Conservation (phyloP, 2,888 invertebrate species). For the Leptogaster cylindrica region DNA sequence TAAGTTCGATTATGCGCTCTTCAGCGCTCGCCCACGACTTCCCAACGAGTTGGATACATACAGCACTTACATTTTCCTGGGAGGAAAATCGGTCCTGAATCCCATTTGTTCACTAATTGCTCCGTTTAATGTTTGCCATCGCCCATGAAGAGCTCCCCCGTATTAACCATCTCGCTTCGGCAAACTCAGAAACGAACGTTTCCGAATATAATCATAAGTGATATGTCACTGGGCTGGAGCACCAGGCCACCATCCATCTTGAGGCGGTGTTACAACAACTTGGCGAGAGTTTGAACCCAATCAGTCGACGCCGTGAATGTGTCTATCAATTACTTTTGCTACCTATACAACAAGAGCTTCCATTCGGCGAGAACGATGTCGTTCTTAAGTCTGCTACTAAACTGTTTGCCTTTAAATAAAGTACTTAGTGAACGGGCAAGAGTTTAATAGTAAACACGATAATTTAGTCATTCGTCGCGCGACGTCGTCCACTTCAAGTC, state of each 20-base stretch:
- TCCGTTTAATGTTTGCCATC: constrained; percentile 28
- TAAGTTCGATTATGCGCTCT: constrained; percentile 18
- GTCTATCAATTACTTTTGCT: constrained; percentile 12
- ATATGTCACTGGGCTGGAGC: constrained; percentile 37
- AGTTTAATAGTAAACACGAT: constrained; percentile 37
- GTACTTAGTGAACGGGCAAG: constrained; percentile 25
- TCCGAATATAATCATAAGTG: constrained; percentile 20
- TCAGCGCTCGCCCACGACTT: constrained; percentile 14
- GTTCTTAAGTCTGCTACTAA: constrained; percentile 34
- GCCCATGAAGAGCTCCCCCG: constrained; percentile 24
- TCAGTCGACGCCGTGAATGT: neutral
- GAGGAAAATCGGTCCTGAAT: constrained; percentile 25
- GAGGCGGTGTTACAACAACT: constrained; percentile 29
- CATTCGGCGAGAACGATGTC: constrained; percentile 31
- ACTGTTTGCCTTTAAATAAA: constrained; percentile 22
- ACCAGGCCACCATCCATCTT: constrained; percentile 22
- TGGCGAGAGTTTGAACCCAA: constrained; percentile 7
- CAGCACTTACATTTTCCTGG: neutral
- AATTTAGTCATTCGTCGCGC: constrained; percentile 16
- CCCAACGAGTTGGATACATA: neutral
- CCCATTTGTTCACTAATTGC: constrained; percentile 30
- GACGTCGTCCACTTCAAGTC: constrained; percentile 10
- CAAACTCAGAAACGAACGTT: neutral
- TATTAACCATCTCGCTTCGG: constrained; percentile 5
- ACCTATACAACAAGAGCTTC: constrained; percentile 2